Conservation (phyloP, 2,888 invertebrate species). For the Mellilla xanthometata region DNA sequence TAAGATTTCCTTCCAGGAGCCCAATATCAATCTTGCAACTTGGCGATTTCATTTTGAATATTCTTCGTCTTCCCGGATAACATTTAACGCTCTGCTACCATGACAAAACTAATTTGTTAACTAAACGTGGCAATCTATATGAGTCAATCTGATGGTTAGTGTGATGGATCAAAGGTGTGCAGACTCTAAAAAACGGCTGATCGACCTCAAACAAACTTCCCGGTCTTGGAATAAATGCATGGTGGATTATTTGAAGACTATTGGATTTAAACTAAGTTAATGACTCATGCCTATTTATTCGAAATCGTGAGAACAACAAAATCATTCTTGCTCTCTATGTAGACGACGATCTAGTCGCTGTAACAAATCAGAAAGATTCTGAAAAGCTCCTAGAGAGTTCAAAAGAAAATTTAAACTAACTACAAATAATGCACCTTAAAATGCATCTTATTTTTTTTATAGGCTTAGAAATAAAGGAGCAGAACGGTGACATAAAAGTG, state of each 20-base stretch:
- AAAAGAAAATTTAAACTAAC: slow-evolving; percentile 3
- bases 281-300: not conserved
- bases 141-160: no score
- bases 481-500: not conserved
- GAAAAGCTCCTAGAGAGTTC: not conserved
- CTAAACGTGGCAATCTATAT: no score
- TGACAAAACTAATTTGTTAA: no score
- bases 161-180: no score
- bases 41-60: no score
- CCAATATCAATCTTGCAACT: no score
- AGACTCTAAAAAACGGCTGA: no score
- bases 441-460: no score
- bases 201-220: no score
- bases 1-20: no score
- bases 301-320: not conserved
- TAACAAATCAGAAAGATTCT: not conserved
- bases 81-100: no score
- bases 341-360: slow-evolving; percentile 3
- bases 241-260: not conserved
- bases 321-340: slow-evolving; percentile 2
- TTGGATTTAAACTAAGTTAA: not conserved
- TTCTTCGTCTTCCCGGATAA: no score
- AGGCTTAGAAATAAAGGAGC: not conserved
- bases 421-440: not conserved
- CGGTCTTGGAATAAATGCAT: not conserved